phyloP scores from a whole-genome alignment of 2,888 invertebrate species.

The Oxycera nigricornis region DNA sequence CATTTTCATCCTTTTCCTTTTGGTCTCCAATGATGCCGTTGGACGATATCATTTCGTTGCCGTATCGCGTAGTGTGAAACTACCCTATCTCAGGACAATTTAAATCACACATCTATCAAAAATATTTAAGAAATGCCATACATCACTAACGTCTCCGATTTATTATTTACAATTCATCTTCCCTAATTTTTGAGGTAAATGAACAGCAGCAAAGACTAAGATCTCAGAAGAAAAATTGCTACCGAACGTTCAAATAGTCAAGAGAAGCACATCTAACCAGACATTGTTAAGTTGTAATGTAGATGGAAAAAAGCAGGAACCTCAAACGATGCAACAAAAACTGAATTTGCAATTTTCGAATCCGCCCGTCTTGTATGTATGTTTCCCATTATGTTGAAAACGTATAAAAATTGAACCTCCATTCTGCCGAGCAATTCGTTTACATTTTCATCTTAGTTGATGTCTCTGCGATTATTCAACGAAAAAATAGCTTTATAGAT shows the following conservation, averaged over 20 bases:
- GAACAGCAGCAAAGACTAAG: neutral
- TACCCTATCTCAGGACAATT: too few species aligned
- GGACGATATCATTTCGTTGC: too few species aligned
- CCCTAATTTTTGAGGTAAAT: slow-evolving; percentile 4
- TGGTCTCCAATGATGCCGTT: too few species aligned
- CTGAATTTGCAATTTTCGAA: slow-evolving; percentile 16
- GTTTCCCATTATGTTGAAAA: neutral
- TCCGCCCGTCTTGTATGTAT: slow-evolving; percentile 4
- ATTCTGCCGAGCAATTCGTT: slow-evolving; percentile 11
- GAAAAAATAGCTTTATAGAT: slow-evolving; percentile 15
- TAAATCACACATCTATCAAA: neutral
- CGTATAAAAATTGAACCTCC: slow-evolving; percentile 13
- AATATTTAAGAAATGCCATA: neutral
- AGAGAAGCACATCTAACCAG: neutral
- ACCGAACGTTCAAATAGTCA: neutral
- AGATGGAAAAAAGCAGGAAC: neutral
- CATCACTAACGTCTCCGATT: neutral
- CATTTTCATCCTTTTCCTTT: too few species aligned
- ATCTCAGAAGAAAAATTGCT: neutral
- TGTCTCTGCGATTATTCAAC: neutral
- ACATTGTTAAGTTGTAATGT: neutral
- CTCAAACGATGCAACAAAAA: neutral
- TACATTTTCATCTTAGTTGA: neutral
- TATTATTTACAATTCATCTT: slow-evolving; percentile 5
- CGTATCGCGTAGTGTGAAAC: too few species aligned